phyloP scores from a whole-genome alignment of 2,888 invertebrate species.

The Anthophora plumipes region DNA sequence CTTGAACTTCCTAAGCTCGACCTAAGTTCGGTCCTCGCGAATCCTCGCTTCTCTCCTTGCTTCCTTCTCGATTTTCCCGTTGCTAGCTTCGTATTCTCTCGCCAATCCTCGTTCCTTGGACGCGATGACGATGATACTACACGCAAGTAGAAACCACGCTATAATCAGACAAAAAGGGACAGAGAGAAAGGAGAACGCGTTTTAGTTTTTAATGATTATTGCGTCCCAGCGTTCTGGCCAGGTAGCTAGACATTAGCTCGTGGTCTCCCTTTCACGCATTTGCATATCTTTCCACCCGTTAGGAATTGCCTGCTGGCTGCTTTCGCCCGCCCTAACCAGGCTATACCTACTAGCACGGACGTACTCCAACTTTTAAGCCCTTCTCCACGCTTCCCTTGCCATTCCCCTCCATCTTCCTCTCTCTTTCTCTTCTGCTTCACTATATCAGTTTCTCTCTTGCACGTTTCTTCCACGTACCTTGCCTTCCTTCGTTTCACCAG shows the following conservation, averaged over 20 bases:
- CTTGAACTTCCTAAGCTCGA: conserved; percentile 67
- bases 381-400: conserved; percentile 29
- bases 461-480: background rate
- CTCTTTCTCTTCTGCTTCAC: background rate
- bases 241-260: conserved; percentile 79
- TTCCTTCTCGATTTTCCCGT: conserved; percentile 7
- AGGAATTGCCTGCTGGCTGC: conserved; percentile 78
- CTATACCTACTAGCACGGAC: conserved; percentile 74
- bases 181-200: conserved; percentile 60
- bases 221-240: conserved; percentile 73
- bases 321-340: conserved; percentile 69
- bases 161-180: background rate
- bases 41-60: conserved; percentile 17
- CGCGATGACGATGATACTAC: conserved; percentile 21
- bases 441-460: background rate
- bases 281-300: conserved; percentile 83
- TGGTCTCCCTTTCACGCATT: conserved; percentile 77
- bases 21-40: conserved; percentile 62
- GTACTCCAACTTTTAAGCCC: conserved; percentile 80
- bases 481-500: background rate
- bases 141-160: background rate
- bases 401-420: conserved; percentile 1
- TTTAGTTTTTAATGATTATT: conserved; percentile 83
- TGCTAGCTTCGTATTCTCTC: background rate
- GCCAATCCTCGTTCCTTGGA: background rate